Evolutionary conservation across 1,140 invertebrate species (phyloP).

Genomic region (Hirudo medicinalis): DNA sequence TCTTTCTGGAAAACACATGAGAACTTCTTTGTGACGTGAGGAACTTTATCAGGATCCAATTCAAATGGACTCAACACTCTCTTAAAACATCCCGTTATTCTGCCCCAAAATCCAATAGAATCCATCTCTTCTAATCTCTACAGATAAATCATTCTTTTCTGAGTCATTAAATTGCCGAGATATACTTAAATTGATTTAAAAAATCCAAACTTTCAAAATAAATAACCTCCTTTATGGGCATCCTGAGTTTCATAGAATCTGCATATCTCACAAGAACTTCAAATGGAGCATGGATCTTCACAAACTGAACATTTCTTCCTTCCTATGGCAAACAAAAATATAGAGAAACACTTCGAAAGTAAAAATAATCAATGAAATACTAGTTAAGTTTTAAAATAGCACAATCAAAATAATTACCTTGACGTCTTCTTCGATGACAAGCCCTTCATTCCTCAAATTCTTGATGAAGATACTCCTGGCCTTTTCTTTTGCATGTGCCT

Average conservation of each 20-base stretch:
- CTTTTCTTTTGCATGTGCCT: constrained; percentile 25
- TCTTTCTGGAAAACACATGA: constrained; percentile 59
- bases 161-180: too few relatives aligned
- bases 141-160: too few relatives aligned
- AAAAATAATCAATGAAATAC: background rate
- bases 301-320: constrained; percentile 19
- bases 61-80: constrained; percentile 30
- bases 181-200: too few relatives aligned
- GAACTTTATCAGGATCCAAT: constrained; percentile 28
- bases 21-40: constrained; percentile 42
- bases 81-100: constrained; percentile 25
- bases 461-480: constrained; percentile 24
- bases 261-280: constrained; percentile 71
- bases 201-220: background rate
- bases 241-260: constrained; percentile 73
- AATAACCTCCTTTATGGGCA: constrained; percentile 67
- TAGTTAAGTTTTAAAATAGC: background rate
- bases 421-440: constrained; percentile 30
- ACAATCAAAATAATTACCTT: constrained; percentile 10
- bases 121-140: constrained; percentile 15
- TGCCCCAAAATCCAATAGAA: constrained; percentile 27
- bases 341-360: background rate
- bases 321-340: constrained; percentile 1
- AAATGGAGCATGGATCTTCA: constrained; percentile 80
- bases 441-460: constrained; percentile 25